Evolutionary conservation across 2,797 vertebrate genomes (phyloP).

Genomic region (Betta splendens): DNA sequence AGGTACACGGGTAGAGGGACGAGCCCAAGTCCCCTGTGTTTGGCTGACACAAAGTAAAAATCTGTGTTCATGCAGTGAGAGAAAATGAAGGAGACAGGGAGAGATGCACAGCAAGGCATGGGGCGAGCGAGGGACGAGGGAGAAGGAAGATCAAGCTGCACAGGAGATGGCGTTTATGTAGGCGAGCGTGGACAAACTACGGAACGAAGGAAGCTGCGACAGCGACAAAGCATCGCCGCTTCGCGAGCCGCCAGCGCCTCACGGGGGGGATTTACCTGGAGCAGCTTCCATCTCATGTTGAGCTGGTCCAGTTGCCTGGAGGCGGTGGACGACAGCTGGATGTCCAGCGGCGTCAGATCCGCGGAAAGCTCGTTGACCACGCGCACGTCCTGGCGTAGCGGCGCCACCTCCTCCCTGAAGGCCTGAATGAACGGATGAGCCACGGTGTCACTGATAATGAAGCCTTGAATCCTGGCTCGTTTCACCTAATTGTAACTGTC

Average conservation of each 20-base stretch:
- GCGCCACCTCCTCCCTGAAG: constrained; percentile 91
- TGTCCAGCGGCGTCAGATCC: constrained; percentile 90
- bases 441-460: constrained; percentile 24
- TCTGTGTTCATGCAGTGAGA: constrained; percentile 1
- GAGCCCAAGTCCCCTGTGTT: constrained; percentile 36
- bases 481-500: background rate
- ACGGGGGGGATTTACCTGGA: constrained; percentile 84
- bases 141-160: constrained; percentile 1
- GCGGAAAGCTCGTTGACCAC: constrained; percentile 90
- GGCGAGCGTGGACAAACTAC: constrained; percentile 27
- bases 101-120: constrained; percentile 8
- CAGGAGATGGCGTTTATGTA: constrained; percentile 9
- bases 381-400: constrained; percentile 89
- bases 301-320: constrained; percentile 94
- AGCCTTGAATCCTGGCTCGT: constrained; percentile 17
- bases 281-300: constrained; percentile 93
- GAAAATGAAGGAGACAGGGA: constrained; percentile 1
- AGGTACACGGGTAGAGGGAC: constrained; percentile 38
- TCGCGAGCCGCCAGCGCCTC: background rate
- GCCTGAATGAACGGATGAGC: too few species aligned
- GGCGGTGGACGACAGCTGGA: constrained; percentile 91
- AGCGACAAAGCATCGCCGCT: background rate
- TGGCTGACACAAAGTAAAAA: constrained; percentile 46
- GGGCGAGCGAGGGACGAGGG: constrained; percentile 1
- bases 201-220: background rate